Evolutionary conservation across 2,888 invertebrate species (phyloP), one percentile per base, ranked within the genome.

Genomic region (Druceiella hillmani): DNA sequence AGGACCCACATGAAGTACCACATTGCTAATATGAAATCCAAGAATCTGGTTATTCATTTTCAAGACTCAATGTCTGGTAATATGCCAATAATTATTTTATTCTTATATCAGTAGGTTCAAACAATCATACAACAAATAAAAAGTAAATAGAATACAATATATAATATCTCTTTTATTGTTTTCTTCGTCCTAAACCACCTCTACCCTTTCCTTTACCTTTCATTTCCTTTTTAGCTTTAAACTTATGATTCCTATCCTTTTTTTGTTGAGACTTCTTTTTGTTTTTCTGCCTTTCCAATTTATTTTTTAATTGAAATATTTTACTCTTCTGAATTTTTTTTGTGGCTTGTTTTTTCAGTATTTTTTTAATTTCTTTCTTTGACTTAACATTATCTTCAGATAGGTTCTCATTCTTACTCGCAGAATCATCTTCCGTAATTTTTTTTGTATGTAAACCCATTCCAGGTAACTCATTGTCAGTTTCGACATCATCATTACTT

Each of bases 301-400:
- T 81, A 49, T 78, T 81, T 54, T 88, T 87, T 62, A 75, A 76
- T 64, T 84, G 81, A 52, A 83, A 87, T 1, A 78, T 76, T 71
- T 83, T 87, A 54, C 85, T 88, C 48, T 83, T 83, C 53, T 85
- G 78, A 10, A 87, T 72, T 55, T 80, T 79, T 51, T 82, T 81
- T 1, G 82, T 72, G 0, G 86, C 83, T 56, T 83, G 78, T 45
- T 78, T 78, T 52, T 83, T 84, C 5, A 86, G 67, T 43, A 78
- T 64, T 50, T 70, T 79, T 52, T 85, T 83, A 2, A 88, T 61
- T 51, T 85, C 82, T 57, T 81, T 83, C 55, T 81, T 80, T 2
- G 75, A 69, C 33, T 62, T 56, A 36, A 60, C 25, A 58, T 63
- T 59, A 47, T 61, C 52, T 51, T 62, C 55, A 29, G 58, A n/a